Evolutionary conservation across 2,888 invertebrate species (phyloP).

Genomic region (Dynastes maya): DNA sequence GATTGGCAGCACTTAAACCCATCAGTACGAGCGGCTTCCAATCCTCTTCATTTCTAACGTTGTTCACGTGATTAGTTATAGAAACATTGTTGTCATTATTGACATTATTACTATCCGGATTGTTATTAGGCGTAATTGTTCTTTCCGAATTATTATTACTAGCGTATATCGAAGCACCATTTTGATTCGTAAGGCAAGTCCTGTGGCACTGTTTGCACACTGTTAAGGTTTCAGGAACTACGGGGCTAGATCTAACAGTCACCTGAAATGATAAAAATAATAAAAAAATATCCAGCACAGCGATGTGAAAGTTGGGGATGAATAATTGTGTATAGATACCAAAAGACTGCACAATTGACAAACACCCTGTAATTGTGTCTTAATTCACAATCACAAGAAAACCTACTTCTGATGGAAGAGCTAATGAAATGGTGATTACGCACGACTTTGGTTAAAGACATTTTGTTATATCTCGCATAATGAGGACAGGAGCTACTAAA

Average conservation of each 20-base stretch:
- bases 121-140: background rate
- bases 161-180: conserved; percentile 57
- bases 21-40: conserved; percentile 80
- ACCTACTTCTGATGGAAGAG: too few species aligned
- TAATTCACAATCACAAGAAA: too few species aligned
- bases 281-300: background rate
- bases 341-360: too few species aligned
- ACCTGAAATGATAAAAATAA: conserved; percentile 72
- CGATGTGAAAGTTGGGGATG: too few species aligned
- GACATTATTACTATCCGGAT: conserved; percentile 2
- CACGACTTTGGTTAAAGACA: too few species aligned
- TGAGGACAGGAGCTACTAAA: too few species aligned
- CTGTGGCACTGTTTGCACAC: conserved; percentile 86
- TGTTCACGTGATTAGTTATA: conserved; percentile 33
- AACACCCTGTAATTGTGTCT: too few species aligned
- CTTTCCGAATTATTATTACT: conserved; percentile 50
- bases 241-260: conserved; percentile 84
- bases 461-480: too few species aligned
- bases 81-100: conserved; percentile 27
- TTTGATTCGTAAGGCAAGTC: conserved; percentile 79
- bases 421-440: too few species aligned
- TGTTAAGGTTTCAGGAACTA: conserved; percentile 80
- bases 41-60: conserved; percentile 72
- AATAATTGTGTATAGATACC: too few species aligned
- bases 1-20: conserved; percentile 78